phyloP scores from a whole-genome alignment of 1,140 invertebrate genomes.

The Tyrophagus putrescentiae region DNA sequence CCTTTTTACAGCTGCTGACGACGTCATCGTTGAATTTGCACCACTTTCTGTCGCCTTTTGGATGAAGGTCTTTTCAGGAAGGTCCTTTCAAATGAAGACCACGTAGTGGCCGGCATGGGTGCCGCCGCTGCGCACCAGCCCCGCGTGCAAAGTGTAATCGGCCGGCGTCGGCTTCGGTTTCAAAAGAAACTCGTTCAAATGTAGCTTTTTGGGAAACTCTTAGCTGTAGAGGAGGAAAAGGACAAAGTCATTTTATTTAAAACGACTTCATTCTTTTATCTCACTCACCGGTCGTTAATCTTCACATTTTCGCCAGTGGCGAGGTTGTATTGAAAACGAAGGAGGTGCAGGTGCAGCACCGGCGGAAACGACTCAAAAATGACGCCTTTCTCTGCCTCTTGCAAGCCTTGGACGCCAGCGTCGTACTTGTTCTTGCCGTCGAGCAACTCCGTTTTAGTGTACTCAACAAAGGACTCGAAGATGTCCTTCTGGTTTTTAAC shows the following conservation, averaged over 20 bases:
- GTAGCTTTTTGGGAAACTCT: conserved; percentile 82
- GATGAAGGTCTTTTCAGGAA: too few relatives aligned
- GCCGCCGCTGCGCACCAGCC: conserved; percentile 97
- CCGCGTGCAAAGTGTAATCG: conserved; percentile 91
- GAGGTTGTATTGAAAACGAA: conserved; percentile 95
- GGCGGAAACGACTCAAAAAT: conserved; percentile 94
- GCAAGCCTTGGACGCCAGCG: conserved; percentile 85
- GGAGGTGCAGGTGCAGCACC: conserved; percentile 90
- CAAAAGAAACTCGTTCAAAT: conserved; percentile 69
- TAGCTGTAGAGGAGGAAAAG: conserved; percentile 45
- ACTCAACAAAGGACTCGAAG: conserved; percentile 94
- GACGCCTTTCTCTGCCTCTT: conserved; percentile 97
- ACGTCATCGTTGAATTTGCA: conserved; percentile 99
- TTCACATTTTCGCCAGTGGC: conserved; percentile 95
- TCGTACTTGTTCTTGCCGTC: conserved; percentile 99
- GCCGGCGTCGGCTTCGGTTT: conserved; percentile 55
- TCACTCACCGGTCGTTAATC: conserved; percentile 80
- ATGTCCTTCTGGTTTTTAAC: conserved; percentile 98
- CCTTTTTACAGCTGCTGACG: conserved; percentile 83
- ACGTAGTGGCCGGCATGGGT: conserved; percentile 99
- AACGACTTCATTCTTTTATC: conserved; percentile 16
- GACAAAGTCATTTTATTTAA: not conserved
- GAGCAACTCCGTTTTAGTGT: conserved; percentile 81
- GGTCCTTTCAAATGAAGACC: conserved; percentile 98
- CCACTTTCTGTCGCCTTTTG: conserved; percentile 82